phyloP scores from a whole-genome alignment of 2,113 vertebrate species.

The Petroica traversi region DNA sequence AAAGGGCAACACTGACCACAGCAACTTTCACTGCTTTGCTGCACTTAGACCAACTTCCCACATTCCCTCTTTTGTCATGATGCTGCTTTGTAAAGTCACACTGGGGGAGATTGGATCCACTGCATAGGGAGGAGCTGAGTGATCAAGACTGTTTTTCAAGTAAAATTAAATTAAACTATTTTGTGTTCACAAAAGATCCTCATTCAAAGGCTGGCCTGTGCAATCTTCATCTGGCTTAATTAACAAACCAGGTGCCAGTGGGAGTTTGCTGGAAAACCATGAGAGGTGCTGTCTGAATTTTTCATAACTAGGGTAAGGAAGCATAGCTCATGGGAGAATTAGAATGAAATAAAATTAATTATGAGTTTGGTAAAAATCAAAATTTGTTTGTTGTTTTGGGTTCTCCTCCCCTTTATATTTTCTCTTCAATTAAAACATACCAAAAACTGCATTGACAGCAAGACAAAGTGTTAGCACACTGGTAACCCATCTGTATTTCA shows the following conservation, averaged over 20 bases:
- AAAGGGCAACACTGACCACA: rapidly evolving
- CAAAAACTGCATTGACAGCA: neutral
- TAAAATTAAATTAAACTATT: neutral
- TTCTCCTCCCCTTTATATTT: neutral
- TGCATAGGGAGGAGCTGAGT: neutral
- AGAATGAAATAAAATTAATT: constrained; percentile 42
- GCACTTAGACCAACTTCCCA: neutral
- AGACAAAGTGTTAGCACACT: neutral
- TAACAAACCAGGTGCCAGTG: neutral
- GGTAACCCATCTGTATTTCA: constrained; percentile 30
- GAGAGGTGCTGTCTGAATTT: neutral
- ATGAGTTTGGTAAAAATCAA: neutral
- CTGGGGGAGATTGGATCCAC: rapidly evolving
- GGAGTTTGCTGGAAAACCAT: neutral
- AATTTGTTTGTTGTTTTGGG: neutral
- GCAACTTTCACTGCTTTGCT: neutral
- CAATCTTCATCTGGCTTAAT: neutral
- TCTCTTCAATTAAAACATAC: neutral
- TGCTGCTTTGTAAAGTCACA: neutral
- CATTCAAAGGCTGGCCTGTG: neutral
- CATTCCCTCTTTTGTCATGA: rapidly evolving
- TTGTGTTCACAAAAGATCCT: neutral
- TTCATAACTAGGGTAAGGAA: constrained; percentile 15
- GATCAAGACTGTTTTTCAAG: neutral
- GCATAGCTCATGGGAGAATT: neutral